Evolutionary conservation across 2,113 vertebrate genomes (phyloP), one percentile per base, ranked within the genome.

Genomic region (Eretmochelys imbricata): DNA sequence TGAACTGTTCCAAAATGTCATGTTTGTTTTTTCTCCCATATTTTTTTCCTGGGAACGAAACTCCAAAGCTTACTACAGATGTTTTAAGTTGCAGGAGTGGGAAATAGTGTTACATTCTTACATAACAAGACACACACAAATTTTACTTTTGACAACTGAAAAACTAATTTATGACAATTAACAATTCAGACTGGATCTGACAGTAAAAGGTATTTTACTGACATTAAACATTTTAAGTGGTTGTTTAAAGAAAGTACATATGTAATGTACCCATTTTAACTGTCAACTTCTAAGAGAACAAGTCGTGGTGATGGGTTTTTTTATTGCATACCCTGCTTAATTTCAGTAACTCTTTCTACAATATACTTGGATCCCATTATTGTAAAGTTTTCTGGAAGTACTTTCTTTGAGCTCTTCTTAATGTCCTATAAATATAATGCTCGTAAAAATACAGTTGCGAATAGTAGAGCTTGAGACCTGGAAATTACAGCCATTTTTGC

Each of bases 81-180:
- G 46, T 42, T 65, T 48, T 48, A 53, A 29, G 19, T 10, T 80
- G 24, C 75, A 90, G 49, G 65, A 69, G 53, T 38, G 46, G n/a
- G 20, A 79, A 93, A 42, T 55, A 35, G 35, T 35, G 51, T 42
- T 91, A 83, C 8, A 51, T 85, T 17, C 62, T 93, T 82, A 38
- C 22, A 91, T 76, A 94, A 89, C 12, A 5, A 51, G 80, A 53
- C 24, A 55, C 62, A 20, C 20, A 4, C n/a, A 25, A 1, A 29
- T 92, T 93, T 92, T 88, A 91, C 49, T 82, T 82, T n/a, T 79
- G 69, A 88, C 75, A 93, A 78, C 53, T 94, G 79, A 80, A 88
- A 88, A 93, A 94, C 82, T 84, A 91, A 42, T 50, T 83, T 93
- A 11, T 87, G 59, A 27, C 20, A 14, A 4, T 85, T 94, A 53